These are phyloP conservation scores for Lasioglossum oenotherae DNA, from an alignment of 2,888 invertebrate species.

Conservation along the genomic window DNA sequence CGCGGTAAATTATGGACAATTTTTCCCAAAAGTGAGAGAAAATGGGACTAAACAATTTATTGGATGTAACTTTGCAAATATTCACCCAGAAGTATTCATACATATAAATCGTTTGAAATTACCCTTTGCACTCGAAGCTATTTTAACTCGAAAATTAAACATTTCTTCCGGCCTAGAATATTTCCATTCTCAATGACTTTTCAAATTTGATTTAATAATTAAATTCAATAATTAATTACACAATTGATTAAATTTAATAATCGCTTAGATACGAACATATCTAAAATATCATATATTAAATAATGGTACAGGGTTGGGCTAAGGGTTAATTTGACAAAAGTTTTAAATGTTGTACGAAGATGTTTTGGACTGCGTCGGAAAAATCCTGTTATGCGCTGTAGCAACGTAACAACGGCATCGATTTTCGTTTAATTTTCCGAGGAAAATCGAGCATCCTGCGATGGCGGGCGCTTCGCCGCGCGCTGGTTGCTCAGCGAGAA, in stretches of 20 bases:
- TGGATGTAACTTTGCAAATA: too few species aligned
- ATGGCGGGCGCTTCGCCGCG: too few species aligned
- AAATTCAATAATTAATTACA: too few species aligned
- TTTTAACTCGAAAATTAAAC: too few species aligned
- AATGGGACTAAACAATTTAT: neutral
- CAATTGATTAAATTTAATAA: too few species aligned
- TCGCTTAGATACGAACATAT: too few species aligned
- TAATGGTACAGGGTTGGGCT: too few species aligned
- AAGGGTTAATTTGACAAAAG: neutral
- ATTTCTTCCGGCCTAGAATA: too few species aligned
- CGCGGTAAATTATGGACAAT: neutral
- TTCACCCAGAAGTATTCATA: neutral
- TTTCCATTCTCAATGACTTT: too few species aligned
- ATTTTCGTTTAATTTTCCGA: neutral
- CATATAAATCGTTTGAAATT: neutral
- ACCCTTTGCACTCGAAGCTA: too few species aligned
- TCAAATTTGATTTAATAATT: too few species aligned
- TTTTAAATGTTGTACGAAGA: neutral
- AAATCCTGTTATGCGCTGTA: neutral
- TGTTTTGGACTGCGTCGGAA: neutral
- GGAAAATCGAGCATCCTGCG: neutral
- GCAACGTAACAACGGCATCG: neutral
- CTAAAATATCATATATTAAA: too few species aligned
- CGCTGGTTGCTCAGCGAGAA: neutral
- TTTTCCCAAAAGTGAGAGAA: neutral